A percentile compares a stretch with the other conserved stretches of the same genome.
Evolutionary conservation across 2,888 invertebrate genomes (phyloP).

Genomic region (Latrodectus elegans): DNA sequence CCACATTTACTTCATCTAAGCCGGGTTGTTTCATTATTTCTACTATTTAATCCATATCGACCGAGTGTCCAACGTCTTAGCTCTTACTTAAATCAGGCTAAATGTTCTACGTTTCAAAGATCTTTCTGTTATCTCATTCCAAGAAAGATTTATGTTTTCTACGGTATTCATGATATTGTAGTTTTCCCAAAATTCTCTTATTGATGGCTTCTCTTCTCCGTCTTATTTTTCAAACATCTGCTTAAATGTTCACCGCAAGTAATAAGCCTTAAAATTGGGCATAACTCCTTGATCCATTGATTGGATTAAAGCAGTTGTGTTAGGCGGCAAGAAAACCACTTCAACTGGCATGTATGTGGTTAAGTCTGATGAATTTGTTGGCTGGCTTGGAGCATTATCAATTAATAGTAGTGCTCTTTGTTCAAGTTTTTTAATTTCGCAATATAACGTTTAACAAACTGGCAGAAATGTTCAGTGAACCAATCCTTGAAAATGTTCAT

Average conservation of each 20-base stretch:
- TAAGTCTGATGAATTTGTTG: background rate
- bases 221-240: background rate
- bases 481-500: no score
- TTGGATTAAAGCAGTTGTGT: slow-evolving; percentile 3
- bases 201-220: no score
- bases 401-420: no score
- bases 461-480: no score
- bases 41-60: background rate
- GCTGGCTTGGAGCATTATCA: background rate
- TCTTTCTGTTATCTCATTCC: no score
- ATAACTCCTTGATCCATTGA: background rate
- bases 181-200: background rate
- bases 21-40: no score
- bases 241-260: slow-evolving; percentile 9
- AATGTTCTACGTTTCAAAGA: background rate
- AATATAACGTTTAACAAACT: background rate
- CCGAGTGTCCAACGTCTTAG: background rate
- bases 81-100: background rate
- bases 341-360: background rate
- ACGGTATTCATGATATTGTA: background rate
- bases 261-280: slow-evolving; percentile 9
- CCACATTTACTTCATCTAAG: background rate
- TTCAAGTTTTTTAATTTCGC: background rate
- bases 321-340: no score
- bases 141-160: background rate